A percentile compares a stretch with the other conserved stretches of the same genome.
phyloP scores from a whole-genome alignment of 1,140 invertebrate species.

The Oncopeltus fasciatus region DNA sequence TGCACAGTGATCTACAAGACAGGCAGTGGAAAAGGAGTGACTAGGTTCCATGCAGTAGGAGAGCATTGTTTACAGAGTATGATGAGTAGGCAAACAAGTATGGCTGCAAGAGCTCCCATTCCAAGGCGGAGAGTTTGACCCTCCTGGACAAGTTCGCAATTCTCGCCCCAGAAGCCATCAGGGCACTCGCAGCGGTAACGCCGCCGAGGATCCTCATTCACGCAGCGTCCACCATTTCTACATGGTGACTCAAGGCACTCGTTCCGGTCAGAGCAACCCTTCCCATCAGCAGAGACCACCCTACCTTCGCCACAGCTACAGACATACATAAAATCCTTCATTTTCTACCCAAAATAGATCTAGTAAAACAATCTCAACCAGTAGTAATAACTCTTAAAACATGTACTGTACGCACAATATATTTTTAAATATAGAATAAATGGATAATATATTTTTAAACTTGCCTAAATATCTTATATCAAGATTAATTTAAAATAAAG shows the following conservation, averaged over 20 bases:
- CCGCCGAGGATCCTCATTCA: constrained; percentile 72
- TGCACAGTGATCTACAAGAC: too few species aligned
- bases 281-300: constrained; percentile 70
- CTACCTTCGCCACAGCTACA: constrained; percentile 78
- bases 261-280: constrained; percentile 84
- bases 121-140: constrained; percentile 82
- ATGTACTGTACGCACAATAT: too few species aligned
- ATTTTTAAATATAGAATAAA: too few species aligned
- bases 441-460: too few species aligned
- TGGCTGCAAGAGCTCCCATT: constrained; percentile 84
- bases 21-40: too few species aligned
- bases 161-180: constrained; percentile 81
- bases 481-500: too few species aligned
- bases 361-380: too few species aligned
- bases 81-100: constrained; percentile 83
- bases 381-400: too few species aligned
- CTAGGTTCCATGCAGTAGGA: too few species aligned
- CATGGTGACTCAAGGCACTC: constrained; percentile 86
- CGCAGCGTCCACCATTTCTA: constrained; percentile 74
- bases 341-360: too few species aligned
- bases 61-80: constrained; percentile 68
- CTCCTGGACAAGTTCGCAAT: constrained; percentile 84
- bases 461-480: too few species aligned
- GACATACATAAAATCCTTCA: too few species aligned
- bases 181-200: constrained; percentile 74